These are phyloP conservation scores for Helicolenus hilgendorfi DNA, from an alignment of 2,797 vertebrate species.

Conservation along the genomic window DNA sequence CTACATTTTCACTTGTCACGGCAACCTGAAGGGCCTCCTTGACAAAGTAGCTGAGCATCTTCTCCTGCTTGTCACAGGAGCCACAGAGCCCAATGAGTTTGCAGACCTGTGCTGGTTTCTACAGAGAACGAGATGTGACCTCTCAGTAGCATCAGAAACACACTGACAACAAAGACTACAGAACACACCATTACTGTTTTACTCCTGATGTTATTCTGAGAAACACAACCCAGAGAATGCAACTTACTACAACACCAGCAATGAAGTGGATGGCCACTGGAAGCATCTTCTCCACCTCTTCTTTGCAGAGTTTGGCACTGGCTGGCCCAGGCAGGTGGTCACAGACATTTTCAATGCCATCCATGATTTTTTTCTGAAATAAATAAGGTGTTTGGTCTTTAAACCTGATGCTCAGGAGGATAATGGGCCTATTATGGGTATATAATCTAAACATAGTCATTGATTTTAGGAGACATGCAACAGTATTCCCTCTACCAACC, in stretches of 20 bases:
- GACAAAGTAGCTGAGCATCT: constrained; percentile 67
- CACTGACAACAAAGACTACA: not conserved
- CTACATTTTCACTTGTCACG: constrained; percentile 40
- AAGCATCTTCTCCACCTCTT: constrained; percentile 82
- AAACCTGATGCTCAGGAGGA: not conserved
- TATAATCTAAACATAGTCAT: not conserved
- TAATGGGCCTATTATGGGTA: not conserved
- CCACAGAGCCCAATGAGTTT: constrained; percentile 80
- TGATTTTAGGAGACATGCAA: not conserved
- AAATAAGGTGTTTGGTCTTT: not conserved
- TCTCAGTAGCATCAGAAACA: not conserved
- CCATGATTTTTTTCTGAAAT: constrained; percentile 79
- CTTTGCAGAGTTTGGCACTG: constrained; percentile 66
- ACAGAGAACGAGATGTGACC: not conserved
- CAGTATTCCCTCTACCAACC: not conserved
- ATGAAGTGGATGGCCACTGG: constrained; percentile 82
- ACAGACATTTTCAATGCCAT: constrained; percentile 74
- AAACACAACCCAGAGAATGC: not conserved
- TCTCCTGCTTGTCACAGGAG: constrained; percentile 42
- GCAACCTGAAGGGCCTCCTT: constrained; percentile 59
- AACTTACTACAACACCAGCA: constrained; percentile 70
- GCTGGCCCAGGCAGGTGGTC: constrained; percentile 67
- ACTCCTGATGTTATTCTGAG: not conserved
- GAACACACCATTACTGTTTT: not conserved
- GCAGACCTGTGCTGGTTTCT: constrained; percentile 86